These are phyloP conservation scores for Malurus melanocephalus DNA, from an alignment of 2,113 vertebrate genomes.

Conservation along the genomic window DNA sequence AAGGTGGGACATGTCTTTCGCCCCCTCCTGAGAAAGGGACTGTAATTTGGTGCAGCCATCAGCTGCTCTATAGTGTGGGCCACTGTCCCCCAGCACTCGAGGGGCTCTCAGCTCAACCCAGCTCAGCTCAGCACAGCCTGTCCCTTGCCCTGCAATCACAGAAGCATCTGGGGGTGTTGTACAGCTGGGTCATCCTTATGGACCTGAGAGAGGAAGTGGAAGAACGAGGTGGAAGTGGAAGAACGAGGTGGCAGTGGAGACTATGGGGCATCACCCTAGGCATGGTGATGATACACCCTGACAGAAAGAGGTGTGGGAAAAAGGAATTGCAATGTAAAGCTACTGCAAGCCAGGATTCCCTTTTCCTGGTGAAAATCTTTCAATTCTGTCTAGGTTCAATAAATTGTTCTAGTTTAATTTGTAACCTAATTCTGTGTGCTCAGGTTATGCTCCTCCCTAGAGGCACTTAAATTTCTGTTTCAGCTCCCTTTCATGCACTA, in stretches of 20 bases:
- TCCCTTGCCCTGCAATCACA: not conserved
- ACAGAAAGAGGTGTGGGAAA: not conserved
- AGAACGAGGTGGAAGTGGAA: not conserved
- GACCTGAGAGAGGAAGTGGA: not conserved
- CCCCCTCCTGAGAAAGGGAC: not conserved
- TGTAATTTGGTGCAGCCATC: not conserved
- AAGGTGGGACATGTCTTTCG: not conserved
- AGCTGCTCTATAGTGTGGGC: not conserved
- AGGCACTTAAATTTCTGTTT: not conserved
- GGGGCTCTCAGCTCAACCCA: not conserved
- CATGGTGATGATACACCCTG: not conserved
- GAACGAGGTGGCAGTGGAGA: not conserved
- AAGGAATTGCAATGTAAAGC: not conserved
- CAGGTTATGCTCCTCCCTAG: not conserved
- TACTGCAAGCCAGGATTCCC: not conserved
- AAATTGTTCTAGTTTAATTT: not conserved
- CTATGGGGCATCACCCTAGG: not conserved
- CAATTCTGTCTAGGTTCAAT: not conserved
- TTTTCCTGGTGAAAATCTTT: not conserved
- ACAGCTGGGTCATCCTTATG: not conserved
- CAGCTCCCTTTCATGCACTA: not conserved
- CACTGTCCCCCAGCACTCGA: rapidly evolving
- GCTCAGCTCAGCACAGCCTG: not conserved
- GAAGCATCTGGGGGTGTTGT: too few species aligned
- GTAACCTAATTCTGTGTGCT: not conserved